Percentiles rank a stretch among this genome's conserved stretches.
Evolutionary conservation across 2,888 invertebrate species (phyloP).

Genomic region (Nycteola revayana): DNA sequence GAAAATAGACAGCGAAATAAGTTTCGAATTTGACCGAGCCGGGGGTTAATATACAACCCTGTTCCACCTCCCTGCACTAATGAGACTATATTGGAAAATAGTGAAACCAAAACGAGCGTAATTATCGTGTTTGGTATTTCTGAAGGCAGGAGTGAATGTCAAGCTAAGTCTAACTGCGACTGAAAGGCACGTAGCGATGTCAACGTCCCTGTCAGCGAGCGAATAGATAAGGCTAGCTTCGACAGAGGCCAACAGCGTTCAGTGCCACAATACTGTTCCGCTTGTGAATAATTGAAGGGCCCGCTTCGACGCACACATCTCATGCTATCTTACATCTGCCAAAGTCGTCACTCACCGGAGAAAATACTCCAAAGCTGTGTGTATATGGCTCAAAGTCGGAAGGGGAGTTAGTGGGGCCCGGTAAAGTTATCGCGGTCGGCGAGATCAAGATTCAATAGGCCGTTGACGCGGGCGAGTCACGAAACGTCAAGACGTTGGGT

Average conservation of each 20-base stretch:
- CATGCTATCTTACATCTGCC: constrained; percentile 45
- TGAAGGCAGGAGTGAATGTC: no score
- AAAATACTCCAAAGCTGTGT: neutral
- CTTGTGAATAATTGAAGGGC: constrained; percentile 67
- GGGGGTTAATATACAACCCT: neutral
- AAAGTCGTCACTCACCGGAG: constrained; percentile 17
- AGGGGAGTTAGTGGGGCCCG: constrained; percentile 14
- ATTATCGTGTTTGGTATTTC: no score
- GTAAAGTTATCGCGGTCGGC: constrained; percentile 36
- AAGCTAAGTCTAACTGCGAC: neutral
- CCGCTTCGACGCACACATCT: constrained; percentile 47
- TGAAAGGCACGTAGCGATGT: constrained; percentile 28
- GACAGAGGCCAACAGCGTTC: constrained; percentile 40
- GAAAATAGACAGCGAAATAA: constrained; percentile 42
- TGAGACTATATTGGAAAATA: neutral
- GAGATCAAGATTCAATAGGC: constrained; percentile 63
- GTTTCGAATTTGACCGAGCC: constrained; percentile 1
- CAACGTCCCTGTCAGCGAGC: constrained; percentile 34
- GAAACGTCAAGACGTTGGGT: constrained; percentile 47
- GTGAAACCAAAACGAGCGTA: neutral
- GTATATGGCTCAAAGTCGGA: constrained; percentile 21
- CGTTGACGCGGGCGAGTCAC: constrained; percentile 62
- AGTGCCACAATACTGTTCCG: constrained; percentile 48
- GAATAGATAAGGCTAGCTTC: constrained; percentile 36
- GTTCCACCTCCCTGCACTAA: no score